phyloP scores from a whole-genome alignment of 2,888 invertebrate species.

The Netelia virgata region DNA sequence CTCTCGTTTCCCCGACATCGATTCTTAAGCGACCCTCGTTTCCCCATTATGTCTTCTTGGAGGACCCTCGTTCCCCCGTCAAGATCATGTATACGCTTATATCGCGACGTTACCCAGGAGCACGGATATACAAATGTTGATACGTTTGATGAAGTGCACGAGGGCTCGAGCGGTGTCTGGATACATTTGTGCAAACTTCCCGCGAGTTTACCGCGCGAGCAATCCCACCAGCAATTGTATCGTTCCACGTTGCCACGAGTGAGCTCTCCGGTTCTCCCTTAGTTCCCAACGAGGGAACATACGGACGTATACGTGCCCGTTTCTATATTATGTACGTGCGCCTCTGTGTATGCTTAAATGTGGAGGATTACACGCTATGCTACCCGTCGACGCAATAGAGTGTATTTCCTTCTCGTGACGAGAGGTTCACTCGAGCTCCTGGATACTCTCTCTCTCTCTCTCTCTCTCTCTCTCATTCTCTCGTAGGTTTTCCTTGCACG shows the following conservation, averaged over 20 bases:
- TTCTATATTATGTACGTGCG: not conserved
- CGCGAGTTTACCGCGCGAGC: conserved; percentile 11
- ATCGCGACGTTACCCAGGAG: not conserved
- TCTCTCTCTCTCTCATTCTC: not conserved
- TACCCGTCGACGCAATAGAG: not conserved
- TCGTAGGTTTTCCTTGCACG: conserved; percentile 59
- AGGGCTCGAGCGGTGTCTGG: not conserved
- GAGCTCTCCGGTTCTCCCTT: not conserved
- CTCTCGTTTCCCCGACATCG: too few relatives aligned
- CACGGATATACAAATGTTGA: not conserved
- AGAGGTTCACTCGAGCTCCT: too few relatives aligned
- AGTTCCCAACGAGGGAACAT: not conserved
- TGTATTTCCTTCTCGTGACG: not conserved
- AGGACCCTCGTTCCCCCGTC: too few relatives aligned
- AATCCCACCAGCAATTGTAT: conserved; percentile 35
- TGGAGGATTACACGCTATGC: not conserved
- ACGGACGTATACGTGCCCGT: not conserved
- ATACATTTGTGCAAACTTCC: conserved; percentile 45
- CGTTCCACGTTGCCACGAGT: conserved; percentile 9
- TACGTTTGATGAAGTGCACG: not conserved
- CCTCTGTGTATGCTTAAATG: not conserved
- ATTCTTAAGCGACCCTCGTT: too few relatives aligned
- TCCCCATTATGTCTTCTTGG: too few relatives aligned
- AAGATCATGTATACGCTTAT: too few relatives aligned
- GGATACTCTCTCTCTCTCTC: not conserved